A percentile compares a stretch with the other conserved stretches of the same genome.
Evolutionary conservation across 2,888 invertebrate genomes (phyloP).

Genomic region (Panzeria rudis): DNA sequence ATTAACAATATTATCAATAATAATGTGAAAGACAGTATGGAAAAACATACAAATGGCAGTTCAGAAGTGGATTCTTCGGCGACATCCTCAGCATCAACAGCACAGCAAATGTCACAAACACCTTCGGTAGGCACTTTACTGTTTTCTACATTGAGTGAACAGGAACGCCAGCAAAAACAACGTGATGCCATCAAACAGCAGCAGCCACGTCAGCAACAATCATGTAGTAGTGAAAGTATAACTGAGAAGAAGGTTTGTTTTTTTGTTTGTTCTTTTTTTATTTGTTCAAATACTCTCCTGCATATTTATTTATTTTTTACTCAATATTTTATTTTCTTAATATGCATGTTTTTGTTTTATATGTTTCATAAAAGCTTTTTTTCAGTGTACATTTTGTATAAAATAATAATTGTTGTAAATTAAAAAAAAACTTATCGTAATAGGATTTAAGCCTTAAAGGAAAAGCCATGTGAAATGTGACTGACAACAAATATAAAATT

Average conservation of each 20-base stretch:
- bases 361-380: conserved; percentile 26
- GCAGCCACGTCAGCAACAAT: conserved; percentile 46
- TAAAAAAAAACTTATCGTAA: too few relatives aligned
- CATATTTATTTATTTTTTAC: conserved; percentile 23
- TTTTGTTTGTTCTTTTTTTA: conserved; percentile 53
- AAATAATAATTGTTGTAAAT: too few relatives aligned
- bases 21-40: conserved; percentile 74
- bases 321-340: conserved; percentile 34
- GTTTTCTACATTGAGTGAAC: conserved; percentile 81
- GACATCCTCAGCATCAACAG: conserved; percentile 52
- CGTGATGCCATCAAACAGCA: conserved; percentile 68
- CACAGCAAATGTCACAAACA: conserved; percentile 61
- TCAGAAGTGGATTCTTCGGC: conserved; percentile 69
- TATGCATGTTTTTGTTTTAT: conserved; percentile 22
- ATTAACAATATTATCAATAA: conserved; percentile 83
- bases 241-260: conserved; percentile 80
- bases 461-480: too few relatives aligned
- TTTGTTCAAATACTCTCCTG: conserved; percentile 27
- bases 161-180: conserved; percentile 79
- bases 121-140: conserved; percentile 79
- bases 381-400: neutral
- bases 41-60: conserved; percentile 63
- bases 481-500: too few relatives aligned
- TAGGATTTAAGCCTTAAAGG: neutral
- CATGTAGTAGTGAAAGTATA: conserved; percentile 75